Conservation (phyloP, 1,140 invertebrate genomes). For the Patella vulgata region DNA sequence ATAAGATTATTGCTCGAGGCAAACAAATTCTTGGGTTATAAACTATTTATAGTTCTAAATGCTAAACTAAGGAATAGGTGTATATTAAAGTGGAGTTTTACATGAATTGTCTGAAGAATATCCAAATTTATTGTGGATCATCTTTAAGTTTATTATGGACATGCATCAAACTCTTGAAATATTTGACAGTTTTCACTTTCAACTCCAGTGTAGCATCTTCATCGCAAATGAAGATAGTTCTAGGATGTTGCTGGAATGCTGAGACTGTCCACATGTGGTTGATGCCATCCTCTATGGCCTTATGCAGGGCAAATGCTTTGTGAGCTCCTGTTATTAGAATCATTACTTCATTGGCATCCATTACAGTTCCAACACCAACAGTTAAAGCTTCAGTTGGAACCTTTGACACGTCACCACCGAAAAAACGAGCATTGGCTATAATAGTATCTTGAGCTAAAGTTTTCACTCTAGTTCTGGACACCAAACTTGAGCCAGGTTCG, state of each 20-base stretch:
- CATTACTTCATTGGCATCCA: conserved; percentile 98
- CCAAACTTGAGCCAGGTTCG: conserved; percentile 90
- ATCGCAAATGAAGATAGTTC: conserved; percentile 90
- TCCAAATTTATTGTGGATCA: conserved; percentile 42
- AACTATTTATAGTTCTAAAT: too few relatives aligned
- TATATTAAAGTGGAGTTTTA: too few relatives aligned
- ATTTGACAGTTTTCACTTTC: conserved; percentile 98
- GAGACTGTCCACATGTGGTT: conserved; percentile 99
- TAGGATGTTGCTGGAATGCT: conserved; percentile 85
- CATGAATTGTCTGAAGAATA: too few relatives aligned
- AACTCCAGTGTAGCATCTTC: conserved; percentile 98
- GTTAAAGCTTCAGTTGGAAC: conserved; percentile 79
- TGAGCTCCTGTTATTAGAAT: conserved; percentile 97
- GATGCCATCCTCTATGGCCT: conserved; percentile 96
- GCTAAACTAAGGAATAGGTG: too few relatives aligned
- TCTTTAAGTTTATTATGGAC: conserved; percentile 69
- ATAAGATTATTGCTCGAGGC: too few relatives aligned
- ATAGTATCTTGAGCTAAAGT: conserved; percentile 96
- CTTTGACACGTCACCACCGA: conserved; percentile 86
- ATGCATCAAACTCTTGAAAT: conserved; percentile 83
- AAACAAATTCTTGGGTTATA: too few relatives aligned
- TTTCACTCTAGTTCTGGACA: conserved; percentile 94
- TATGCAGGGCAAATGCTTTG: conserved; percentile 96
- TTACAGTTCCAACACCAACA: conserved; percentile 98
- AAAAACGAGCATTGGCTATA: conserved; percentile 96